Percentiles rank a stretch among this genome's conserved stretches.
Evolutionary conservation across 2,888 invertebrate genomes (phyloP).

Genomic region (Dorcus hopei): DNA sequence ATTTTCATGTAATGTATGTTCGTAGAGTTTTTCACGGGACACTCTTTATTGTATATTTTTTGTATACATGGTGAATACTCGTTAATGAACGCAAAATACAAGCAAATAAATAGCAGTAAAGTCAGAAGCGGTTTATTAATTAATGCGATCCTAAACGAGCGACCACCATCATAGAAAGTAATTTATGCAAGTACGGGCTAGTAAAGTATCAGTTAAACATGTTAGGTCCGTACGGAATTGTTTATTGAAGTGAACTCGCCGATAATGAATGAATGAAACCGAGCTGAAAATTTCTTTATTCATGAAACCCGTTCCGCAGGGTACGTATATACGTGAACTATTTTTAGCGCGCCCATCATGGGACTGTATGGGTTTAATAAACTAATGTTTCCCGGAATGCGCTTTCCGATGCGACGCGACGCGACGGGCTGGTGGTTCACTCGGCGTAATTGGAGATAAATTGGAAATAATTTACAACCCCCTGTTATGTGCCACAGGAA

Average conservation of each 20-base stretch:
- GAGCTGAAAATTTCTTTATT: background rate
- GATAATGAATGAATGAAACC: background rate
- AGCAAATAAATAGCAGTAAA: background rate
- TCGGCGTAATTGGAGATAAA: background rate
- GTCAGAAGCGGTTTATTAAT: background rate
- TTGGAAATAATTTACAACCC: background rate
- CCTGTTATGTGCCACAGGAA: background rate
- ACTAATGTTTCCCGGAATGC: background rate
- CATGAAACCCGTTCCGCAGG: background rate
- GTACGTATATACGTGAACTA: too few species aligned
- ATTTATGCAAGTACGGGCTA: conserved; percentile 11
- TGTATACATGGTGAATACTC: background rate
- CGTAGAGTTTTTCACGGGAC: too few species aligned
- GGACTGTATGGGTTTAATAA: background rate
- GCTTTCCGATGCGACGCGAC: background rate
- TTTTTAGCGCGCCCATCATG: too few species aligned
- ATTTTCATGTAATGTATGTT: too few species aligned
- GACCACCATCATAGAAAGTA: conserved; percentile 14
- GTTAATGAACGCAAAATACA: background rate
- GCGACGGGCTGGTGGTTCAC: background rate
- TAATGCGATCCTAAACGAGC: background rate
- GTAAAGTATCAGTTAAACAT: conserved; percentile 9
- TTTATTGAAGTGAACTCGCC: conserved; percentile 1
- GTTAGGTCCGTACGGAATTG: conserved; percentile 1
- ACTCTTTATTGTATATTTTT: background rate